Base-by-base conservation (phyloP, 2,797 vertebrate genomes). In the Labeo calbasu region DNA sequence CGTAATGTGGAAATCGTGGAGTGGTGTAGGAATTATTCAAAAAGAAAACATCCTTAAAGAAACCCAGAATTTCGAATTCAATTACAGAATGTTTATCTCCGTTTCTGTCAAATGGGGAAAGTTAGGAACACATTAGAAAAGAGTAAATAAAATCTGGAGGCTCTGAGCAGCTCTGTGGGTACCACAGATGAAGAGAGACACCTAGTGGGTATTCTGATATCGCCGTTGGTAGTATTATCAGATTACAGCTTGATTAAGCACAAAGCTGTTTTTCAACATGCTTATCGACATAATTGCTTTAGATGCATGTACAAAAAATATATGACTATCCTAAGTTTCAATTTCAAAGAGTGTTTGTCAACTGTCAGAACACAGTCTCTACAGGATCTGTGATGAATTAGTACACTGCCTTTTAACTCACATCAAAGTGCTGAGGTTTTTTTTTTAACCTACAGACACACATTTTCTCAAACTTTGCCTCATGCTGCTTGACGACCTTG, bases 141-240 rank as follows among this genome's bases (percentile, higher is more conserved):
- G 86, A 68, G 59, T 81, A 85, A 40, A 87, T 82, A 79, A 70
- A 72, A 84, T 59, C 85, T 55, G 70, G 23, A 14, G 51, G 13
- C 36, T 46, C 68, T 69, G 23, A 82, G 25, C 23, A 65, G 77
- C 66, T 79, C 46, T 75, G 28, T 69, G 57, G 8, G 66, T 88
- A 80, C 25, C 61, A 82, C 90, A 88, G 91, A 89, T 89, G 88
- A 88, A 90, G 90, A 95, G 93, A 92, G 90, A 86, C 93, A 89
- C 92, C 92, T 78, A 89, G 93, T 93, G 93, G 92, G 50, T 57
- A 73, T 57, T n/a, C 72, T 68, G 59, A 84, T 84, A 90, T 51
- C 46, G 32, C n/a, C n/a, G 14, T 25, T 79, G 77, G 68, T 46
- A 36, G 85, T 76, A 86, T 89, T 43, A 80, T 85, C 89, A 78